Evolutionary conservation across 2,888 invertebrate species (phyloP), one percentile per base, ranked within the genome.

Genomic region (Kryphioiulus occultus): DNA sequence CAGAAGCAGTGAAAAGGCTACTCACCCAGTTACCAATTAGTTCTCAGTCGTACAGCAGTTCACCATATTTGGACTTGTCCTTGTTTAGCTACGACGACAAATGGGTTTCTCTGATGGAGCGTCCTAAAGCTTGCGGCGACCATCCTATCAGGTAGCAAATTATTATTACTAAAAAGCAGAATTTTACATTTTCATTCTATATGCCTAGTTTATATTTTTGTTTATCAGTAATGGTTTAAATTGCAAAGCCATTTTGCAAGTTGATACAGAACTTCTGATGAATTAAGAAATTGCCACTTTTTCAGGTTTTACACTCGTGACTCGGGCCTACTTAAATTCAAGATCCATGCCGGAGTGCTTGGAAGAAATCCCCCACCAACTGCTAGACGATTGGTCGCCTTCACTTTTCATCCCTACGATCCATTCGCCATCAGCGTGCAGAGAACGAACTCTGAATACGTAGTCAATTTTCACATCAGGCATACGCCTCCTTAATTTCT

Each of bases 361-460:
- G 92, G 93, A 1, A 94, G 95, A 91, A 94, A 94, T 15, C 93
- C 94, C 39, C 94, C 95, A 15, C 94, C 95, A 10, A 90, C 91
- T 47, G 91, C 96, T 17, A 93, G 97, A 89, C 93, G 97, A 90
- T 94, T 98, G 19, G 98, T 98, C 7, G 97, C 98, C 26, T 99
- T 98, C 91, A 97, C 97, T 15, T 98, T 98, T 92, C 99, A 99
- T 92, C 99, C 99, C 0, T 96, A 95, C 19, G 98, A 99, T 92
- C 99, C 99, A 0, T 97, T 99, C 92, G 96, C 97, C 12, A 97
- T 99, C 89, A 98, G 98, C 91, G 97, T 98, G 12, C 98, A 99
- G 92, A 94, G 98, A 90, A 96, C 97, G 15, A 96, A 97, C 92
- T 95, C 96, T 0, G 97, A 97, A 91, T 99, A 98, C 92, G 96